phyloP scores from a whole-genome alignment of 2,797 vertebrate genomes.

The Coreius guichenoti region DNA sequence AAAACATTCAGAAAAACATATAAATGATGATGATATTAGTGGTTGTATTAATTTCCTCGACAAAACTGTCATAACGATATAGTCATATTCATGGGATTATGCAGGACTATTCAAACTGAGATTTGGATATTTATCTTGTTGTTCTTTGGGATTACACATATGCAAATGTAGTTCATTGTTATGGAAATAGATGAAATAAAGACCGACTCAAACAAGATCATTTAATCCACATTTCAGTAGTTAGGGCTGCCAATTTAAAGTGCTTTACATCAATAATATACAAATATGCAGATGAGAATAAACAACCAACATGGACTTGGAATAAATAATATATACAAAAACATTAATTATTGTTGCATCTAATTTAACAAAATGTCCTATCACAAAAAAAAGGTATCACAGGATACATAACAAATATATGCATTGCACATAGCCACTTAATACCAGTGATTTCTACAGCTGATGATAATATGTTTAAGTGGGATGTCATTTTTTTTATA shows the following conservation, averaged over 20 bases:
- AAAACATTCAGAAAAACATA: neutral
- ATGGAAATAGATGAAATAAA: slow-evolving; percentile 39
- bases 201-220: slow-evolving; percentile 63
- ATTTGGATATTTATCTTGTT: slow-evolving; percentile 20
- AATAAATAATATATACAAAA: slow-evolving; percentile 73
- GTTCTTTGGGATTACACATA: slow-evolving; percentile 5
- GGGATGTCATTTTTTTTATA: slow-evolving; percentile 68
- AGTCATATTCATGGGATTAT: neutral
- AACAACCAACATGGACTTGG: slow-evolving; percentile 69
- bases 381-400: slow-evolving; percentile 79
- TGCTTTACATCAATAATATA: slow-evolving; percentile 87
- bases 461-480: slow-evolving; percentile 66
- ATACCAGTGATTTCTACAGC: slow-evolving; percentile 74
- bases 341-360: slow-evolving; percentile 65
- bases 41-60: neutral
- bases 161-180: slow-evolving; percentile 17
- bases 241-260: slow-evolving; percentile 85
- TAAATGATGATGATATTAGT: neutral
- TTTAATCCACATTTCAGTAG: slow-evolving; percentile 71
- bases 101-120: neutral
- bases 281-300: slow-evolving; percentile 72
- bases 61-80: neutral
- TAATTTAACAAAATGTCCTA: slow-evolving; percentile 72
- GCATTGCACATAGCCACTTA: slow-evolving; percentile 98
- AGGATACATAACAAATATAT: slow-evolving; percentile 80